These are phyloP conservation scores for Sprattus sprattus DNA, from an alignment of 2,113 vertebrate genomes.

Conservation along the genomic window DNA sequence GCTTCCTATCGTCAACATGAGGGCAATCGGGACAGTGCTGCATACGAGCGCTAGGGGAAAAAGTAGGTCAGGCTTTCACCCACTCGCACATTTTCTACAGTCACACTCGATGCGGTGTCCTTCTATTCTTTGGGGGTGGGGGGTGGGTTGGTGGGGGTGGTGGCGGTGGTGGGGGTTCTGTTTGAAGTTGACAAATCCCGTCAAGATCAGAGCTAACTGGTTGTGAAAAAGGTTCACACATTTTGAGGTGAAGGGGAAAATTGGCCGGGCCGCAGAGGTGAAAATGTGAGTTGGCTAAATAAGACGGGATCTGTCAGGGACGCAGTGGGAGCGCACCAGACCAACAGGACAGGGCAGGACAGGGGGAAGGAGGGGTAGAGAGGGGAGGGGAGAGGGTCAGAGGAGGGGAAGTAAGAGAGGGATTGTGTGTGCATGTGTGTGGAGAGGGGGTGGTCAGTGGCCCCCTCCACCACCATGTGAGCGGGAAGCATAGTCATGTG, in stretches of 20 bases:
- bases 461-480: constrained; percentile 23
- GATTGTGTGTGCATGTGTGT: no score
- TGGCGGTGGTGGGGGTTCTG: neutral
- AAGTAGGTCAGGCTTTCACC: neutral
- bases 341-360: constrained; percentile 21
- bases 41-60: neutral
- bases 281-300: constrained; percentile 1
- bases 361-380: constrained; percentile 54
- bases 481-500: constrained; percentile 63
- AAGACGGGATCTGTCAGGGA: neutral
- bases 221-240: constrained; percentile 16
- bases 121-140: neutral
- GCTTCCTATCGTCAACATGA: neutral
- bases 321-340: neutral
- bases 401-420: constrained; percentile 64
- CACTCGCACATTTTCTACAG: neutral
- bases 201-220: neutral
- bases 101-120: neutral
- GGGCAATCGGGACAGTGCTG: neutral
- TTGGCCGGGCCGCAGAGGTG: neutral
- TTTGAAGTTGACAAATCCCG: constrained; percentile 11
- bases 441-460: no score
- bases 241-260: constrained; percentile 12
- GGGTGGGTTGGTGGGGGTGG: neutral
- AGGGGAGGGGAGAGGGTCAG: constrained; percentile 58